Evolutionary conservation across 2,888 invertebrate genomes (phyloP), one percentile per base, ranked within the genome.

Genomic region (Chymomyza caudatula): DNA sequence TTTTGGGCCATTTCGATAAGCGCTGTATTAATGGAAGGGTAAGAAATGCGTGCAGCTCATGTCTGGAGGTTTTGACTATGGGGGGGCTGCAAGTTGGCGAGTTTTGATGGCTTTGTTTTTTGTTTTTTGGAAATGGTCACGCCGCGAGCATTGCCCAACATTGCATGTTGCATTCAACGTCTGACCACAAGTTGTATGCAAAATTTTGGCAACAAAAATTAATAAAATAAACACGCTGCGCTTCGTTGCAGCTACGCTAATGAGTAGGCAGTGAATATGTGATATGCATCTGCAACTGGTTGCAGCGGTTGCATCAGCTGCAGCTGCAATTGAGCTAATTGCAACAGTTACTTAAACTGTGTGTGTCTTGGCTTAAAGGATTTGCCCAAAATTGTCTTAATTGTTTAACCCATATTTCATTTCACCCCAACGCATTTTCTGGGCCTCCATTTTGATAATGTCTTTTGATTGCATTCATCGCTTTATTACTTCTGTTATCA

Each of bases 371-470:
- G 49, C 61, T 49, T 22, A 25, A 74, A 67, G 69, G 78, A 77
- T 85, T 84, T 68, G 70, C 71, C 65, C 70, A 67, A 82, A 81
- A 86, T 78, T 78, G 65, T 69, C 69, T 76, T 83, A 85, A 83
- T 85, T 82, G 68, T 80, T n/a, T 58, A 53, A 44, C 58, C 65
- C 55, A 42, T 17, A 51, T 60, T 57, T 57, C 13, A 58, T 20
- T n/a, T 17, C 54, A 13, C n/a, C 43, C 51, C 43, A 22, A 37
- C 59, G 19, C 22, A 44, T 42, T 54, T 15, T 47, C 44, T 58
- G 25, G n/a, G 5, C 5, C 15, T 1, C 19, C 49, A 15, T 51
- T 51, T 25, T 11, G 5, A 11, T 37, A 37, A 37, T 37, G 29
- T 11, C n/a, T n/a, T 57, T 22, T 52, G 6, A 20, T 52, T n/a